Base-by-base conservation (phyloP, 2,888 invertebrate genomes). In the Drosophila tanythrix region DNA sequence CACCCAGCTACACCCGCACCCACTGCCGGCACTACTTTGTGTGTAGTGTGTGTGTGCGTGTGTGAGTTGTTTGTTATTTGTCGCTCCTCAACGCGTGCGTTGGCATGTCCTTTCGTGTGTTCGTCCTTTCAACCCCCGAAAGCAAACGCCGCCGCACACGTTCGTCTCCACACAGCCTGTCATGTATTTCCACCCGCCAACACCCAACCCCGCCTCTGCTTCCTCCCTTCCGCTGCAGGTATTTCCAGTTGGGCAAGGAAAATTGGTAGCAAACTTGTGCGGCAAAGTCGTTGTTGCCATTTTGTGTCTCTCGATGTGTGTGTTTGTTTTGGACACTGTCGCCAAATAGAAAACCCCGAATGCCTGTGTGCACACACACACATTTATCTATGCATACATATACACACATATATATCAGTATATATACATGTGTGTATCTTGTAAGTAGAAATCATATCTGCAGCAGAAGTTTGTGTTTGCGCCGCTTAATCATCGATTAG, bases 321-420 rank as follows among this genome's bases (percentile, higher is more conserved):
- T 68, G 68, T 65, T 59, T 82, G 76, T 74, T 85, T 84, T 83
- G 83, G 82, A 85, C 85, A 74, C 77, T 88, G 88, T 84, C 83
- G 83, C 81, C 86, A 81, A 87, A 86, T 86, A 81, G 82, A 77
- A 83, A 69, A 38, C 61, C 56, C 71, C 59, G 71, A 83, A 61
- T 71, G 56, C 35, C 33, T 51, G 43, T 31, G 40, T 33, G 18
- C 10, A 38, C 40, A 70, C 29, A 66, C 57, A 56, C 33, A 59
- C 53, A 62, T 3, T 25, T 21, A 40, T 27, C 43, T 35, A 69
- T 35, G 43, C 25, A 40, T n/a, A 43, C 15, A 56, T 46, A 57
- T 61, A 38, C 46, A 52, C 36, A 69, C 58, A 69, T 61, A 21
- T 21, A 62, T 36, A 48, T 65, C 50, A 51, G 36, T 58, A 62